Conservation (phyloP, 1,140 invertebrate species). For the Apocrypta bakeri region DNA sequence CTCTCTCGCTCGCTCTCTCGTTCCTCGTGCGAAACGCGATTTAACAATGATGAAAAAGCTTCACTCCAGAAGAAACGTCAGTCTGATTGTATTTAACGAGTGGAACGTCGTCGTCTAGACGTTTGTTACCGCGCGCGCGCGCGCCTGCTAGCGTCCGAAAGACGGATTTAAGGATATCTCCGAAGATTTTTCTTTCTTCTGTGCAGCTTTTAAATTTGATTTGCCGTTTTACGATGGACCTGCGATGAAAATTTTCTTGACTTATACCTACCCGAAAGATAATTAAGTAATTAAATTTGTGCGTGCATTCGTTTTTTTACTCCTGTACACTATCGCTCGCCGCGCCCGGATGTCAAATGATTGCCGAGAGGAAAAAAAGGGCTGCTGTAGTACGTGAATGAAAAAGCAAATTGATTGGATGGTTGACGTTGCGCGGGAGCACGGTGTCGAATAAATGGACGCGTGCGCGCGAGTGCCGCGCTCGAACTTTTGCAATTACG, state of each 20-base stretch:
- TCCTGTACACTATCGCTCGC: background rate
- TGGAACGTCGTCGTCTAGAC: background rate
- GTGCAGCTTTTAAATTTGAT: slow-evolving; percentile 4
- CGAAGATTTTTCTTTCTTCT: background rate
- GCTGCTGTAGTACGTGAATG: background rate
- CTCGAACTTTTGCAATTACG: background rate
- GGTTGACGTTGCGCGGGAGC: background rate
- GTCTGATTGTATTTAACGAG: slow-evolving; percentile 39
- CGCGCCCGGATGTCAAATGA: background rate
- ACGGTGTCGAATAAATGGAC: background rate
- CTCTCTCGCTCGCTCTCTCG: no score
- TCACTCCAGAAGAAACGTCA: background rate
- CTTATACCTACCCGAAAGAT: no score
- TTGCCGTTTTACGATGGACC: background rate
- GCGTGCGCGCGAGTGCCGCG: no score
- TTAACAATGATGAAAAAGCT: slow-evolving; percentile 25
- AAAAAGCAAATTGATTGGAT: slow-evolving; percentile 2
- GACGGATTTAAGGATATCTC: no score
- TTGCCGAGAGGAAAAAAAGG: background rate
- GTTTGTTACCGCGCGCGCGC: background rate
- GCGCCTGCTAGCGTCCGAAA: no score
- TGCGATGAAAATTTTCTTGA: no score
- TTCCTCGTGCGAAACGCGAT: slow-evolving; percentile 28
- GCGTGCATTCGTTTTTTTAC: background rate
- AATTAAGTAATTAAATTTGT: background rate